Conservation (phyloP, 2,888 invertebrate genomes). For the Pherbina coryleti region DNA sequence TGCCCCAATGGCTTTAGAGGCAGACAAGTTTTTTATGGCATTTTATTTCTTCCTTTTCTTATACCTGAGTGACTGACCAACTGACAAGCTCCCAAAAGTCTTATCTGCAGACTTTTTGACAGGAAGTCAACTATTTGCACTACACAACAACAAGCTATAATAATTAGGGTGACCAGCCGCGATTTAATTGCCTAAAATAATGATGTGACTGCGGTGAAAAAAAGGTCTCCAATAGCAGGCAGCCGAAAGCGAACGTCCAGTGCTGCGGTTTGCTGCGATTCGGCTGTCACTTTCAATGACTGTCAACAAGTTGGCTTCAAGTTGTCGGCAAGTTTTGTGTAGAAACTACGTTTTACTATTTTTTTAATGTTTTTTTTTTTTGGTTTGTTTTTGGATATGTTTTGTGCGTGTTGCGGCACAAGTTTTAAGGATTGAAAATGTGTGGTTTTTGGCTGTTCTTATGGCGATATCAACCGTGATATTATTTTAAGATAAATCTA, state of each 20-base stretch:
- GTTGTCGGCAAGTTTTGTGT: slow-evolving; percentile 1
- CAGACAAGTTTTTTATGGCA: too few species aligned
- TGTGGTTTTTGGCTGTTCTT: background rate
- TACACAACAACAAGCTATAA: slow-evolving; percentile 2
- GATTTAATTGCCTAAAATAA: slow-evolving; percentile 11
- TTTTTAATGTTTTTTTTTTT: background rate
- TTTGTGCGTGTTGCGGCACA: background rate
- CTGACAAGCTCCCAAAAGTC: background rate
- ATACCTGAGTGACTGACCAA: too few species aligned
- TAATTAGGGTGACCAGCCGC: slow-evolving; percentile 8
- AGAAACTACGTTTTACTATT: background rate
- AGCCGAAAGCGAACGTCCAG: background rate
- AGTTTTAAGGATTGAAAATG: slow-evolving; percentile 5
- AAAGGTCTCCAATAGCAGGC: background rate
- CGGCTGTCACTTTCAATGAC: slow-evolving; percentile 16
- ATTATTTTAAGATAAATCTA: too few species aligned
- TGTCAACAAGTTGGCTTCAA: background rate
- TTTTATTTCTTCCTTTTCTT: too few species aligned
- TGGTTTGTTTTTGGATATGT: too few species aligned
- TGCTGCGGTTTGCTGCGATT: background rate
- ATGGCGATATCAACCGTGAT: too few species aligned
- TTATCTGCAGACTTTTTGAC: slow-evolving; percentile 21
- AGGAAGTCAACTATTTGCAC: slow-evolving; percentile 29
- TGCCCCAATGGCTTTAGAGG: too few species aligned
- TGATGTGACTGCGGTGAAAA: slow-evolving; percentile 1